Base-by-base conservation (phyloP, 2,888 invertebrate species). In the Danaus chrysippus region DNA sequence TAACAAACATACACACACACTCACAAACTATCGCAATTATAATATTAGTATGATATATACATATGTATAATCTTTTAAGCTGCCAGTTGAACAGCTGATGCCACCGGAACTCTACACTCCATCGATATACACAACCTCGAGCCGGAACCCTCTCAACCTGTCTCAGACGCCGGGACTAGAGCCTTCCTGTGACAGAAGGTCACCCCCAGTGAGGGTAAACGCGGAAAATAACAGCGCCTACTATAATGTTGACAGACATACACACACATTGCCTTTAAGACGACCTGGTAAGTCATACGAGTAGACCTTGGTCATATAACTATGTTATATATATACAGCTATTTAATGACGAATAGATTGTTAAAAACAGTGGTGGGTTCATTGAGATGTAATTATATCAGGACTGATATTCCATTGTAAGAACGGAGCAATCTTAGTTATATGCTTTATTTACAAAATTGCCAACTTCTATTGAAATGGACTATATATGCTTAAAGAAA, bases 51-150 rank as follows among this genome's bases (percentile, higher is more conserved):
- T 46, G 13, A 46, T 9, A 46, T 0, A 9, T 15, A 58, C 41
- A 55, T 44, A 58, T 10, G 43, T 43, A 34, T 23, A 74, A 44
- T 53, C 19, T 42, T 76, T 74, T 5, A 71, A 89, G 90, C 68
- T 90, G 1, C 90, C 88, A 70, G 82, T 87, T 12, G 89, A 90
- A 70, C 89, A 90, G 54, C 73, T 91, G n/a, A 77, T 89, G 78
- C 87, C 90, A 0, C 87, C 88, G 10, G 86, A 91, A 64, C 64
- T 88, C 5, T 87, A 87, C 71, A 84, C 84, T 0, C 82, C 87
- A 3, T 70, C 84, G 1, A 74, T 89, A 42, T 87, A 87, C 79
- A 84, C 83, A 67, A 82, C 84, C 69, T 83, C 83, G 0, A 78
- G 71, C 54, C 77, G 87, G 64, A 85, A 86, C 67, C 88, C 87